Percentiles rank a stretch among this genome's conserved stretches.
phyloP scores from a whole-genome alignment of 2,113 vertebrate species.

The Amblyornis subalaris region DNA sequence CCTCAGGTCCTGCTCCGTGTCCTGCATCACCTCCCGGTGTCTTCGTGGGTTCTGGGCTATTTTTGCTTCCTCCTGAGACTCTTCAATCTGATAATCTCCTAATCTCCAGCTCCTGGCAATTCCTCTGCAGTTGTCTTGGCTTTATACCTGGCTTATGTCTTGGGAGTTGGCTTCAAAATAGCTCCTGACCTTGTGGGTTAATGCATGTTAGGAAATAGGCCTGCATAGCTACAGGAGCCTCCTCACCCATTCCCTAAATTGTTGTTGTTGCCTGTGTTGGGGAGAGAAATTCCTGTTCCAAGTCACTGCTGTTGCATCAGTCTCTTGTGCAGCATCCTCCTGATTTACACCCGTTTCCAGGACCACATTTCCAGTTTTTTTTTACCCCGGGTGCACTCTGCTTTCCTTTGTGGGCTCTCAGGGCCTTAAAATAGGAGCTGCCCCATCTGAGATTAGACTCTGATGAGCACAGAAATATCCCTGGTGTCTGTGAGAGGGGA shows the following conservation, averaged over 20 bases:
- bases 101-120: conserved; percentile 20
- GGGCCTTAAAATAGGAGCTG: conserved; percentile 28
- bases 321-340: neutral
- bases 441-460: neutral
- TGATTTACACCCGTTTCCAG: neutral
- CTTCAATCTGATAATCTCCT: conserved; percentile 56
- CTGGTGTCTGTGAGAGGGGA: neutral
- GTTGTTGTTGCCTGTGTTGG: neutral
- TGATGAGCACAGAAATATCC: neutral
- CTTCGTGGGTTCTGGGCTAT: neutral
- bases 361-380: neutral
- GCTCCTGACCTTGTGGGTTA: conserved; percentile 43
- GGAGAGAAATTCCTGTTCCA: neutral
- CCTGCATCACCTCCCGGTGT: neutral
- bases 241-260: neutral
- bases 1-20: neutral
- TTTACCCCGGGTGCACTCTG: neutral
- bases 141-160: conserved; percentile 38
- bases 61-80: conserved; percentile 24
- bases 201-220: neutral
- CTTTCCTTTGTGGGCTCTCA: neutral
- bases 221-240: neutral
- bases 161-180: conserved; percentile 18
- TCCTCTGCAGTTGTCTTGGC: conserved; percentile 1
- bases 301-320: neutral